phyloP scores from a whole-genome alignment of 2,888 invertebrate species.

The Hermodice carunculata region DNA sequence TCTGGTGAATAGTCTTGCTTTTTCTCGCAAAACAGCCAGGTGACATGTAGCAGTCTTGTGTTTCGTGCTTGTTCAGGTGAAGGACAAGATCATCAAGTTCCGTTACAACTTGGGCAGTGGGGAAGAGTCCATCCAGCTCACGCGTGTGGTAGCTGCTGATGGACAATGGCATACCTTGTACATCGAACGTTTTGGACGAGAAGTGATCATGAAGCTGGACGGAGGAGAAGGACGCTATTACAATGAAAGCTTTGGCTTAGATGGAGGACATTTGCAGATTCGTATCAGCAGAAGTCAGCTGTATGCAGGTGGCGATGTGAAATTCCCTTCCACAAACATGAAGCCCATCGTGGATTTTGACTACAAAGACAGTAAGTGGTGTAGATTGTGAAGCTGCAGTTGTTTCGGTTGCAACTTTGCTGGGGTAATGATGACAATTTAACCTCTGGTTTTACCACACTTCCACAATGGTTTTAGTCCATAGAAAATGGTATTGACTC shows the following conservation, averaged over 20 bases:
- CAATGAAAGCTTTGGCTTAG: slow-evolving; percentile 71
- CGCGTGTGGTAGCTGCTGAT: slow-evolving; percentile 90
- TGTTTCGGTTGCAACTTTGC: too few species aligned
- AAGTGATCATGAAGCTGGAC: slow-evolving; percentile 92
- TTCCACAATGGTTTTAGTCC: too few species aligned
- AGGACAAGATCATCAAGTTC: slow-evolving; percentile 90
- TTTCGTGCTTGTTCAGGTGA: slow-evolving; percentile 81
- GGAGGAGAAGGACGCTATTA: slow-evolving; percentile 85
- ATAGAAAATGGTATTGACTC: too few species aligned
- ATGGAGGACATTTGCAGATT: slow-evolving; percentile 34
- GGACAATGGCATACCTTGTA: slow-evolving; percentile 97
- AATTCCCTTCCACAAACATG: slow-evolving; percentile 38
- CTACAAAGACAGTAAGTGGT: slow-evolving; percentile 37
- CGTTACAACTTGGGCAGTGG: slow-evolving; percentile 91
- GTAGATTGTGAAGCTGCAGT: too few species aligned
- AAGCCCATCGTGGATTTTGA: slow-evolving; percentile 40
- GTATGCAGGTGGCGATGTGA: slow-evolving; percentile 43
- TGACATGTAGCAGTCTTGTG: too few species aligned
- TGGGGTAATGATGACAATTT: too few species aligned
- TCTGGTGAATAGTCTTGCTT: too few species aligned
- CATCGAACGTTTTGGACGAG: slow-evolving; percentile 91
- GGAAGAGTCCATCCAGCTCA: slow-evolving; percentile 92
- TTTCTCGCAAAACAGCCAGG: too few species aligned
- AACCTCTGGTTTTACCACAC: too few species aligned
- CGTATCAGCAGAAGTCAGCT: slow-evolving; percentile 38